Evolutionary conservation across 2,888 invertebrate species (phyloP).

Genomic region (Dicycla oo): DNA sequence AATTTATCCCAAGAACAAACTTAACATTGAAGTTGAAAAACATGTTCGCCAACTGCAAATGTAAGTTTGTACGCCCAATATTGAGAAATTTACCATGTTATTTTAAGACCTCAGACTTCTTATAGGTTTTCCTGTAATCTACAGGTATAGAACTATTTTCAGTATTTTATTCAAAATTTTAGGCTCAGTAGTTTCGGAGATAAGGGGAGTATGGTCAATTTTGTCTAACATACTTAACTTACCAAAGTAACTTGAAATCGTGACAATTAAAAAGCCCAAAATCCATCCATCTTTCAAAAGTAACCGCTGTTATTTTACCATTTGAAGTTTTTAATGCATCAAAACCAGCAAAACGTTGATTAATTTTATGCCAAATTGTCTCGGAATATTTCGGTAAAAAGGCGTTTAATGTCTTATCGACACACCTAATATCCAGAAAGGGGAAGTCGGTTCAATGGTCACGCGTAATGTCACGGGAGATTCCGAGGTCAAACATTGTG

Average conservation of each 20-base stretch:
- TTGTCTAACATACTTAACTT: background rate
- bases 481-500: constrained; percentile 52
- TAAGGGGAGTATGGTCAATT: no score
- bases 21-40: no score
- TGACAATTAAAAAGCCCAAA: background rate
- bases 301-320: background rate
- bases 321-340: background rate
- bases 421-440: constrained; percentile 36
- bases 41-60: no score
- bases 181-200: no score
- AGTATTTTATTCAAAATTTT: no score
- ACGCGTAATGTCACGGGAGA: constrained; percentile 51
- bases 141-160: no score
- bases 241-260: no score
- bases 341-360: constrained; percentile 2
- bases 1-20: no score
- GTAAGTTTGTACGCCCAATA: no score
- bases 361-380: constrained; percentile 23
- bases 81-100: no score
- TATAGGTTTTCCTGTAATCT: no score
- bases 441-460: constrained; percentile 58
- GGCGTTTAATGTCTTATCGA: constrained; percentile 30
- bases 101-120: no score
- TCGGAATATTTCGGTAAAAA: constrained; percentile 16
- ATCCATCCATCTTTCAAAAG: background rate